These are phyloP conservation scores for Agrenia bidenticulata DNA, from an alignment of 2,888 invertebrate species.

Conservation along the genomic window DNA sequence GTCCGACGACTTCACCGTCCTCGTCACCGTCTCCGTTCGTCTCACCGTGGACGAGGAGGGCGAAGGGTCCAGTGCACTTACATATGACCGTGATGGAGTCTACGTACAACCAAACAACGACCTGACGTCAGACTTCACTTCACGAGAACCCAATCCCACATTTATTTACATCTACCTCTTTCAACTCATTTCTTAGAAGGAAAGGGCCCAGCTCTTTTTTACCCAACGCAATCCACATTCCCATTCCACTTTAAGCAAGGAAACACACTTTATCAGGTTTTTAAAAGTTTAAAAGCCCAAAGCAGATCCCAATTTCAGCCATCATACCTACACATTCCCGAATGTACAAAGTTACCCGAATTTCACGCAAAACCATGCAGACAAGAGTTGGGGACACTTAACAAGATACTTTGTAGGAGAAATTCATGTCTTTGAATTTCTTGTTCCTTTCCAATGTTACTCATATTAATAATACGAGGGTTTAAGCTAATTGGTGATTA, in stretches of 20 bases:
- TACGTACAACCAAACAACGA: slow-evolving; percentile 47
- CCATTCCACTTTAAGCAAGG: too few relatives aligned
- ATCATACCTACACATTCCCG: background rate
- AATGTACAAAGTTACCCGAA: background rate
- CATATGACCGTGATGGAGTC: slow-evolving; percentile 39
- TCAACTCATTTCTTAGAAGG: too few relatives aligned
- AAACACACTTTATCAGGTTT: background rate
- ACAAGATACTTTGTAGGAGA: background rate
- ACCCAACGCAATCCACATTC: too few relatives aligned
- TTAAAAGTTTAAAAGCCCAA: background rate
- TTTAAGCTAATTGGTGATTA: too few relatives aligned
- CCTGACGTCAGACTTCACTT: slow-evolving; percentile 43
- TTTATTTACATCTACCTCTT: background rate
- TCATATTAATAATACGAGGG: too few relatives aligned
- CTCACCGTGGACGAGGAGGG: slow-evolving; percentile 28
- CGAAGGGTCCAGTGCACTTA: slow-evolving; percentile 4
- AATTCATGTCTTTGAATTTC: too few relatives aligned
- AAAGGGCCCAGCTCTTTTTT: background rate
- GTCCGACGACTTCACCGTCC: slow-evolving; percentile 32
- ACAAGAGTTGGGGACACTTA: background rate
- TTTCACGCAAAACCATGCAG: background rate
- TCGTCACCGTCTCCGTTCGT: slow-evolving; percentile 33
- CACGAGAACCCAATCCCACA: background rate
- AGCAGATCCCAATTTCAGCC: background rate
- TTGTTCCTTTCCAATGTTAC: too few relatives aligned